phyloP scores from a whole-genome alignment of 2,797 vertebrate species.

The Gastrophryne carolinensis region DNA sequence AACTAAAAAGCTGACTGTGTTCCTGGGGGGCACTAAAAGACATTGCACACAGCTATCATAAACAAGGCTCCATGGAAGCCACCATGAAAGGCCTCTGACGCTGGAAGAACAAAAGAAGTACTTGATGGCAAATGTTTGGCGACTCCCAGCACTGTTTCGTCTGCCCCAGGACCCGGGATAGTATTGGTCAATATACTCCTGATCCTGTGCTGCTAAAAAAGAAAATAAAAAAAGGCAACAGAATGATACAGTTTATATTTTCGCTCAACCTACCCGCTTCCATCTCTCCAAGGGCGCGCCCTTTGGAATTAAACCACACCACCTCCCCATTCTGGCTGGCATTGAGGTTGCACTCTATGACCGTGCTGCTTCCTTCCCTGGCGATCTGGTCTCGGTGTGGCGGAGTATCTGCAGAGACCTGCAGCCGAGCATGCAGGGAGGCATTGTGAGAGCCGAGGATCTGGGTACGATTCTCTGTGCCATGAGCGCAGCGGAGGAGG shows the following conservation, averaged over 20 bases:
- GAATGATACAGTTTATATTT: neutral
- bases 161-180: too few species aligned
- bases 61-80: too few species aligned
- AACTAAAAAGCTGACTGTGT: too few species aligned
- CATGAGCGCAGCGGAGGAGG: constrained; percentile 64
- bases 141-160: too few species aligned
- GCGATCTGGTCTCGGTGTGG: constrained; percentile 71
- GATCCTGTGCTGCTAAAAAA: too few species aligned
- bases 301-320: constrained; percentile 87
- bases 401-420: constrained; percentile 58
- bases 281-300: constrained; percentile 65
- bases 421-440: constrained; percentile 58
- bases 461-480: constrained; percentile 51
- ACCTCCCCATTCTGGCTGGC: constrained; percentile 63
- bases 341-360: constrained; percentile 83
- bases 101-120: too few species aligned
- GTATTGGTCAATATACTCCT: too few species aligned
- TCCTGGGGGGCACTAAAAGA: too few species aligned
- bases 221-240: neutral
- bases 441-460: constrained; percentile 55
- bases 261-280: constrained; percentile 66
- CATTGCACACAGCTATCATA: too few species aligned
- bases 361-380: constrained; percentile 78
- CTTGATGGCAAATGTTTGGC: too few species aligned
- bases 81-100: too few species aligned